A percentile compares a stretch with the other conserved stretches of the same genome.
Conservation (phyloP, 2,113 vertebrate species). For the Pelecanus crispus region DNA sequence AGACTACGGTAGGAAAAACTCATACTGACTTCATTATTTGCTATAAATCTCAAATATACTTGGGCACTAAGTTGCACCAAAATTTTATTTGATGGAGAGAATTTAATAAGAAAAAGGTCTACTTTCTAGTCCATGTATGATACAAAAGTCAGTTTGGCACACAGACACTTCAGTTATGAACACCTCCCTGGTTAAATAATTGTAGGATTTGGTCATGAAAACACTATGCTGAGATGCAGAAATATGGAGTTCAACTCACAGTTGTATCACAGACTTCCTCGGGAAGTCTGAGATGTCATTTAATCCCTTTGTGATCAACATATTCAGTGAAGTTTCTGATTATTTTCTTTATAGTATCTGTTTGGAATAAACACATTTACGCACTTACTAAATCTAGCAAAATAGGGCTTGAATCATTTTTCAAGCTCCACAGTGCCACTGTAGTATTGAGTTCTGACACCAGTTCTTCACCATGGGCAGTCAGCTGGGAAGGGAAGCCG, state of each 20-base stretch:
- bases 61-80: neutral
- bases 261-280: neutral
- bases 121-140: neutral
- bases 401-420: neutral
- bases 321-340: neutral
- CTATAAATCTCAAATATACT: neutral
- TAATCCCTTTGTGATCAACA: neutral
- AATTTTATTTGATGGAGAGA: neutral
- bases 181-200: neutral
- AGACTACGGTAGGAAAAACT: neutral
- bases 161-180: neutral
- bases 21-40: neutral
- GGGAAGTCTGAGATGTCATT: neutral
- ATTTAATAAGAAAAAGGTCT: neutral
- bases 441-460: neutral
- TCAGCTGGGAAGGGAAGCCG: neutral
- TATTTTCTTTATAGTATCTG: neutral
- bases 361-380: neutral
- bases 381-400: neutral
- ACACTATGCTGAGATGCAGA: neutral
- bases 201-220: neutral
- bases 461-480: neutral
- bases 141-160: neutral
- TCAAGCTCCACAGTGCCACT: neutral
- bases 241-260: neutral